Base-by-base conservation (phyloP, 92 coral and sea anemone genomes). In the Actinostola sp. region DNA sequence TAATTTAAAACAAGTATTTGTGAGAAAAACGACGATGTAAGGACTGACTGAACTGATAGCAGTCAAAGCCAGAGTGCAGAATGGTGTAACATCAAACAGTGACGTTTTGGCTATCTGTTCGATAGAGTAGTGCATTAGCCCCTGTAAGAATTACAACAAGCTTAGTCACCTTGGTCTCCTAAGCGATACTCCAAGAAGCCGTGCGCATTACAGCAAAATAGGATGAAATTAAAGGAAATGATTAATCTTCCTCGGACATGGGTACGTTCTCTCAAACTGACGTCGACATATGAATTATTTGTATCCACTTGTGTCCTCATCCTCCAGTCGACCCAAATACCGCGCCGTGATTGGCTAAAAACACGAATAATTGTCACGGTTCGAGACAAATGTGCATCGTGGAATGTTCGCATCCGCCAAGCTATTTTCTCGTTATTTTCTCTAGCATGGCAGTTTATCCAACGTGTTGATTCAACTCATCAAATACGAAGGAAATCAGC, bases 261-360 rank as follows among this genome's bases (percentile, higher is more conserved):
- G 70, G 34, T 64, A 49, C 67, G 48, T 45, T 80, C 81, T 23
- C 58, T 57, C 62, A 29, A 56, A 57, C 82, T 82, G 76, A 77
- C 89, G 87, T 81, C 76, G 52, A 59, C 52, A 53, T 39, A 89
- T 90, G 86, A 90, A 90, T 90, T 87, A 90, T 87, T 87, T 73
- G 85, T 76, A 58, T 59, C 73, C 53, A 72, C 64, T 59, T 77
- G 65, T 63, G 71, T 54, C 72, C 71, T 69, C 66, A 45, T 61
- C 59, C 66, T 67, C 73, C 25, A 71, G 63, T 71, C 68, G 64
- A 77, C 70, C 55, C 75, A 51, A 63, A 67, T 60, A 39, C 84
- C 67, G 56, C 72, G 58, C 58, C 71, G 71, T 91, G 83, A 91
- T 91, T 91, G 97, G 97, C 59, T 74, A 56, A 80, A 67, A 76